Conservation (phyloP, 2,888 invertebrate genomes). For the Dromius quadrimaculatus region DNA sequence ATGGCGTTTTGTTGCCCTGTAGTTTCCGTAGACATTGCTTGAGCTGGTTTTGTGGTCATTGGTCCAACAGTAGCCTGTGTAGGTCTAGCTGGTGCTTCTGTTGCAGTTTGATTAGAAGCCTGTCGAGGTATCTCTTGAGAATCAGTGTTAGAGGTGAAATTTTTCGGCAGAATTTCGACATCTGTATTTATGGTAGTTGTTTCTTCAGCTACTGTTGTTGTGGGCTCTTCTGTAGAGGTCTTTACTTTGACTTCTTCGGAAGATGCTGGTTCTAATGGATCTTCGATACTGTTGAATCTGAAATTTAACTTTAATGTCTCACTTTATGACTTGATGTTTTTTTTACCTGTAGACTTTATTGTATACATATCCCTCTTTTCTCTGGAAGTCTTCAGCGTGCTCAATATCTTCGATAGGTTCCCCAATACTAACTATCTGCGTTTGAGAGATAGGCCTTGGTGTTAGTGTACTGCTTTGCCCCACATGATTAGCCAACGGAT, state of each 20-base stretch:
- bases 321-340: conserved; percentile 24
- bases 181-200: conserved; percentile 11
- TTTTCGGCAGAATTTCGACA: conserved; percentile 14
- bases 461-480: not conserved
- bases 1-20: not conserved
- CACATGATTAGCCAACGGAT: not conserved
- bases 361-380: conserved; percentile 34
- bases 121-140: conserved; percentile 14
- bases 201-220: conserved; percentile 25
- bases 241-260: conserved; percentile 46
- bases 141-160: conserved; percentile 25
- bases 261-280: conserved; percentile 2
- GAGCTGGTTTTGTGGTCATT: too few species aligned
- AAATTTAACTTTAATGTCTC: not conserved
- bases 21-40: too few species aligned
- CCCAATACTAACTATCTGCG: conserved; percentile 51
- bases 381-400: conserved; percentile 3
- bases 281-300: conserved; percentile 16
- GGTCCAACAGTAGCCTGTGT: too few species aligned
- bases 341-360: not conserved
- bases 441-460: conserved; percentile 46
- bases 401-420: conserved; percentile 41
- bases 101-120: too few species aligned
- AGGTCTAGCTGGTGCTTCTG: not conserved
- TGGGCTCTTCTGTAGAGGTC: conserved; percentile 6